A percentile compares a stretch with the other conserved stretches of the same genome.
Evolutionary conservation across 2,113 vertebrate genomes (phyloP).

Genomic region (Motacilla alba): DNA sequence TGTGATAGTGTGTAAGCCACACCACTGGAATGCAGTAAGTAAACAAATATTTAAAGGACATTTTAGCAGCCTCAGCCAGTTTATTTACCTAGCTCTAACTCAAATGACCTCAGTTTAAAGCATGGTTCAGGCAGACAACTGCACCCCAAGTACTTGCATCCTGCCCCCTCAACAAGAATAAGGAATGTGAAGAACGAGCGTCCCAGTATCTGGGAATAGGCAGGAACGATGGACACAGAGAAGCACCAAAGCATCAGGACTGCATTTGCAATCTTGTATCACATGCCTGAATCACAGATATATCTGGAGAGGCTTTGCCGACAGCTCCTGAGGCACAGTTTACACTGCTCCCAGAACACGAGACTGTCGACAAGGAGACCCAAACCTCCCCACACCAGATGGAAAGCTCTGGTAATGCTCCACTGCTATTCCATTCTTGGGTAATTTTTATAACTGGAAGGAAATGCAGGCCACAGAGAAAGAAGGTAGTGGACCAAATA

Average conservation of each 20-base stretch:
- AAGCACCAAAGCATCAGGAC: neutral
- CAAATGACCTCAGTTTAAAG: conserved; percentile 42
- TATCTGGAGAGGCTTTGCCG: neutral
- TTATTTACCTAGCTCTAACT: conserved; percentile 57
- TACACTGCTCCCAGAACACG: accelerated
- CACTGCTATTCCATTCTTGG: neutral
- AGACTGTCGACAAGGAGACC: neutral
- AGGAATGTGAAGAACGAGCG: neutral
- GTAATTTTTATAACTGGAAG: neutral
- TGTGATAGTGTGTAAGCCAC: conserved; percentile 8
- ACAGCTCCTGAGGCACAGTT: neutral
- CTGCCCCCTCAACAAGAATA: neutral
- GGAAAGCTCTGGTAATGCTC: neutral
- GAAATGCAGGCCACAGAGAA: neutral
- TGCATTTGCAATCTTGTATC: neutral
- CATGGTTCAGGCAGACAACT: neutral
- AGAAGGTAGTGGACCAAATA: neutral
- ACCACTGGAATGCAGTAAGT: conserved; percentile 48
- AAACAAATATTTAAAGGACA: conserved; percentile 29
- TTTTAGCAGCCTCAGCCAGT: neutral
- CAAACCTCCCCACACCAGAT: neutral
- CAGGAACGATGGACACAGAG: neutral
- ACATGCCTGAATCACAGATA: neutral
- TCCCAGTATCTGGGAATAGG: neutral
- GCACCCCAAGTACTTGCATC: neutral